phyloP scores from a whole-genome alignment of 2,113 vertebrate species.

The Solea senegalensis region DNA sequence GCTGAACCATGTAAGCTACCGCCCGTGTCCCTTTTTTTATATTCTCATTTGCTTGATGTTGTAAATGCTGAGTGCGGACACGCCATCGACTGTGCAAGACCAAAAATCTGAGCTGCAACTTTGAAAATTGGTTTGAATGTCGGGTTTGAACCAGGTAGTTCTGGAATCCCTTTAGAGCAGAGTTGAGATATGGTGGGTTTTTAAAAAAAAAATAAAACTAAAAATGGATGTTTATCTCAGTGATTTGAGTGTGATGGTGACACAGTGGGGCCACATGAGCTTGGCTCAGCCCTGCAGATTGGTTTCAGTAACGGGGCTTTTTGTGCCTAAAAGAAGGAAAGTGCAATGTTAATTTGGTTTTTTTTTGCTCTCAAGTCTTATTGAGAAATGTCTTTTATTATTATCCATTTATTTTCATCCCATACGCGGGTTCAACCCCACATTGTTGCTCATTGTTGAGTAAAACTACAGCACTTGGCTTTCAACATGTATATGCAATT shows the following conservation, averaged over 20 bases:
- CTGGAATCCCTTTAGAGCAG: not conserved
- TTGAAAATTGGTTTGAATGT: too few relatives aligned
- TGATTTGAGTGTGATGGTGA: not conserved
- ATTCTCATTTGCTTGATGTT: too few relatives aligned
- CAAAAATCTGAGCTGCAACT: too few relatives aligned
- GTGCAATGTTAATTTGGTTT: constrained; percentile 47
- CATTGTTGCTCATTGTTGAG: not conserved
- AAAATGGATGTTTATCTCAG: not conserved
- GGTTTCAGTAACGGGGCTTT: constrained; percentile 10
- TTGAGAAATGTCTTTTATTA: constrained; percentile 35
- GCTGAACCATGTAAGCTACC: too few relatives aligned
- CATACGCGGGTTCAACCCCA: too few relatives aligned
- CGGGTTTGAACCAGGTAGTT: too few relatives aligned
- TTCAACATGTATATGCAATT: constrained; percentile 44
- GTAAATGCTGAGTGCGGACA: too few relatives aligned
- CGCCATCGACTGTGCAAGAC: too few relatives aligned
- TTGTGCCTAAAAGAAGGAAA: constrained; percentile 61
- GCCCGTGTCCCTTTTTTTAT: too few relatives aligned
- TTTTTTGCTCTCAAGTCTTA: constrained; percentile 67
- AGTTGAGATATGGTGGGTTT: not conserved
- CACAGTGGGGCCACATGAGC: not conserved
- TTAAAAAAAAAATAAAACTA: too few relatives aligned
- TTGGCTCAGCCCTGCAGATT: not conserved
- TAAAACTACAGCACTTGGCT: constrained; percentile 52
- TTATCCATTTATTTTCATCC: constrained; percentile 3